phyloP scores from a whole-genome alignment of 2,797 vertebrate species.

The Schizothorax lantsangensis region DNA sequence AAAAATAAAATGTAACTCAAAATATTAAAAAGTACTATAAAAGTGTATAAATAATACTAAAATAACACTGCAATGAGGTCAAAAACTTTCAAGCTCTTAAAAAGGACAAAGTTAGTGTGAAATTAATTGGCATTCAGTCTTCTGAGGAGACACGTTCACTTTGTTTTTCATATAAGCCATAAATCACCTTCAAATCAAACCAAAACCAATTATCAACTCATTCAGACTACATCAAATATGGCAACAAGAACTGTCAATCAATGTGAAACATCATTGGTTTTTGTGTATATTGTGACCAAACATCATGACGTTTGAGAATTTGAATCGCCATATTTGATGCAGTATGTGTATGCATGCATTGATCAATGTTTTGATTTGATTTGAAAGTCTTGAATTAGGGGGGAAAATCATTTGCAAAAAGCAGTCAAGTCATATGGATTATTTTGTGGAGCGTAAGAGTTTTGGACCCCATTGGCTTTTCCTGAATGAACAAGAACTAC shows the following conservation, averaged over 20 bases:
- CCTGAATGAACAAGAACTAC: background rate
- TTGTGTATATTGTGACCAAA: background rate
- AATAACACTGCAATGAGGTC: background rate
- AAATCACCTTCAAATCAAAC: constrained; percentile 21
- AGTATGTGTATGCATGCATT: background rate
- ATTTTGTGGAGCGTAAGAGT: background rate
- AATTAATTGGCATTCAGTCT: background rate
- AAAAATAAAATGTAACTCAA: background rate
- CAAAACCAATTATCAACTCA: background rate
- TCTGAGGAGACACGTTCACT: background rate
- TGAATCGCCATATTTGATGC: background rate
- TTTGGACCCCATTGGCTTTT: background rate
- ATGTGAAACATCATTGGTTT: background rate
- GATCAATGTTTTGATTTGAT: background rate
- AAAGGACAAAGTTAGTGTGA: background rate
- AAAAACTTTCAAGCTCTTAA: background rate
- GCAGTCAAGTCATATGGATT: background rate
- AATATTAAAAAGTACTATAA: background rate
- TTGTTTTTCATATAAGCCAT: background rate
- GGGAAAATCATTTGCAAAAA: background rate
- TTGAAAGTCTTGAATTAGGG: background rate
- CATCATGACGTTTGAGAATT: background rate
- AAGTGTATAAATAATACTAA: background rate
- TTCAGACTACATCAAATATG: background rate
- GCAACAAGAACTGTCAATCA: background rate